A percentile compares a stretch with the other conserved stretches of the same genome.
These are phyloP conservation scores for Epinotia nisella DNA, from an alignment of 2,888 invertebrate species.

Conservation along the genomic window DNA sequence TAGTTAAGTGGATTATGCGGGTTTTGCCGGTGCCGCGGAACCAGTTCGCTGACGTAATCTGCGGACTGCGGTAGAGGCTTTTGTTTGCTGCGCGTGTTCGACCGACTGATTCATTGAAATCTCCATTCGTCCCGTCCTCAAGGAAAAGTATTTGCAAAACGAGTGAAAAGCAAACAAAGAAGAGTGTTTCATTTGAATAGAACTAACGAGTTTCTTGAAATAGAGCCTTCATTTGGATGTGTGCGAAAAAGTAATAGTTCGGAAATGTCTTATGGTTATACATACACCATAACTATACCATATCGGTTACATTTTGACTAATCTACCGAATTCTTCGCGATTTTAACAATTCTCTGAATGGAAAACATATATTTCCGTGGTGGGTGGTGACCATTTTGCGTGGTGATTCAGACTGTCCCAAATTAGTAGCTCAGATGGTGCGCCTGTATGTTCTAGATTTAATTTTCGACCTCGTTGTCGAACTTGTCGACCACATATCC, in stretches of 20 bases:
- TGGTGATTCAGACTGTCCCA: too few relatives aligned
- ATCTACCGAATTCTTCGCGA: too few relatives aligned
- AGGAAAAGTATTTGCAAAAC: background rate
- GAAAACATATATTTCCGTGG: too few relatives aligned
- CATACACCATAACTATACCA: too few relatives aligned
- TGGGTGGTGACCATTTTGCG: too few relatives aligned
- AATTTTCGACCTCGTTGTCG: too few relatives aligned
- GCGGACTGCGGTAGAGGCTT: constrained; percentile 8
- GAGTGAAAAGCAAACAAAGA: background rate
- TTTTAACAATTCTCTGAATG: too few relatives aligned
- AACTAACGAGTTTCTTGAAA: background rate
- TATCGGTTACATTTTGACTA: too few relatives aligned
- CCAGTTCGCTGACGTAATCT: constrained; percentile 29
- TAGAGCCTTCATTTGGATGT: background rate
- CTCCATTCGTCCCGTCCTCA: background rate
- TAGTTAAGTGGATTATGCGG: constrained; percentile 13
- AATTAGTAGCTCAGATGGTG: too few relatives aligned
- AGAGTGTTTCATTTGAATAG: background rate
- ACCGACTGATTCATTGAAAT: constrained; percentile 9
- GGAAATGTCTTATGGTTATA: too few relatives aligned
- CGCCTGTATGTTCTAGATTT: too few relatives aligned
- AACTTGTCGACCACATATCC: too few relatives aligned
- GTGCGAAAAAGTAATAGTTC: background rate
- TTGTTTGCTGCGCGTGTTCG: constrained; percentile 10
- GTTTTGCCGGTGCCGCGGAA: constrained; percentile 25